A percentile compares a stretch with the other conserved stretches of the same genome.
These are phyloP conservation scores for Macrosoma leucophasiata DNA, from an alignment of 2,888 invertebrate genomes.

Conservation along the genomic window DNA sequence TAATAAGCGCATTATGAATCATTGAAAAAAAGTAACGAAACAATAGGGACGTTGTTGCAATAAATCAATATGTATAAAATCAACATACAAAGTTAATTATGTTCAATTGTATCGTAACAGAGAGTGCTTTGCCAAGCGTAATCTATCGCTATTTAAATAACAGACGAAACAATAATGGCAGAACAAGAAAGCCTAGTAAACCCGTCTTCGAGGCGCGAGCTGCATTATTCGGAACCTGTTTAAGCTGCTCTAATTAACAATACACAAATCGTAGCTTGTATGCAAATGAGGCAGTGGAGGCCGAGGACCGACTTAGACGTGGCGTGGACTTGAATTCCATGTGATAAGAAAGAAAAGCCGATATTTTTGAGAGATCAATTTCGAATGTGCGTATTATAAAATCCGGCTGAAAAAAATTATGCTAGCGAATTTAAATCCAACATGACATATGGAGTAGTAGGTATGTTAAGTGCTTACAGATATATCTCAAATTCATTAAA, in stretches of 20 bases:
- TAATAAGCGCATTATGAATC: background rate
- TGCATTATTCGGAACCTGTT: conserved; percentile 65
- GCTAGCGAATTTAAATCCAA: too few species aligned
- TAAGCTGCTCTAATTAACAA: conserved; percentile 73
- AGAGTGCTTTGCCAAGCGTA: conserved; percentile 37
- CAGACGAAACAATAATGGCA: conserved; percentile 68
- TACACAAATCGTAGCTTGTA: conserved; percentile 75
- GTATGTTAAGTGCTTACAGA: too few species aligned
- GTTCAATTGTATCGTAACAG: conserved; percentile 57
- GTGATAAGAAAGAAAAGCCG: too few species aligned
- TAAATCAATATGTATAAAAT: conserved; percentile 57
- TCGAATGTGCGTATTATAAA: too few species aligned
- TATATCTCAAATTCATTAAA: too few species aligned
- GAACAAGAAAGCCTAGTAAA: conserved; percentile 53
- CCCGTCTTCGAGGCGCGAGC: conserved; percentile 42
- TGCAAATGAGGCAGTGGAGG: conserved; percentile 58
- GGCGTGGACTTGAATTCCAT: too few species aligned
- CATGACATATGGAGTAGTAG: too few species aligned
- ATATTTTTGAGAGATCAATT: too few species aligned
- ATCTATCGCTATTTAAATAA: conserved; percentile 72
- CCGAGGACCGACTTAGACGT: conserved; percentile 30
- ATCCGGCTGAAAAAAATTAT: too few species aligned
- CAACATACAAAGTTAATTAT: conserved; percentile 66
- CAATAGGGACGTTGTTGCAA: conserved; percentile 25
- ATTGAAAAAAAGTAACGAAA: too few species aligned